These are phyloP conservation scores for Bombus terrestris DNA, from an alignment of 1,140 invertebrate genomes.

Conservation along the genomic window DNA sequence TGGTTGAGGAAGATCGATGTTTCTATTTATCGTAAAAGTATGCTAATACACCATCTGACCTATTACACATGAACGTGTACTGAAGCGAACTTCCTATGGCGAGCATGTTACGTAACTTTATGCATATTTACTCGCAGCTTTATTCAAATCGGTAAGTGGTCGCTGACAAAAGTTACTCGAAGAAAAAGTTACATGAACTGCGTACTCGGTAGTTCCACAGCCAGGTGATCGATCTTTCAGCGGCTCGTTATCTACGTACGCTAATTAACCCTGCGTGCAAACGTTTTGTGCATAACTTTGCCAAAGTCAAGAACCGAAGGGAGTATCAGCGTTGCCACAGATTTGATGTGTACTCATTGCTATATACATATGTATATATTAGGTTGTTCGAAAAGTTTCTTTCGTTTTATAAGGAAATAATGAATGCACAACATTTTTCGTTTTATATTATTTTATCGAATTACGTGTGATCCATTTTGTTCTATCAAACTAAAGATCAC, in stretches of 20 bases:
- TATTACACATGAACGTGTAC: too few species aligned
- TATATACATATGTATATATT: too few species aligned
- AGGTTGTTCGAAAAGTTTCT: too few species aligned
- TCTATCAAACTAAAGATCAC: too few species aligned
- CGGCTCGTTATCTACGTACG: background rate
- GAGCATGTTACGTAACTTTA: background rate
- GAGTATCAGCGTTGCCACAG: background rate
- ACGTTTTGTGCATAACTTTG: background rate
- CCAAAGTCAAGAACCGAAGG: background rate
- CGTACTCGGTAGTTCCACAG: background rate
- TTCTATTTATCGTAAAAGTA: background rate
- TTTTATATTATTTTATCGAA: too few species aligned
- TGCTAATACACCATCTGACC: background rate
- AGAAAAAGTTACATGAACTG: background rate
- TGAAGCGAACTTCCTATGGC: background rate
- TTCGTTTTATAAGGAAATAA: too few species aligned
- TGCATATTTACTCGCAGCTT: background rate
- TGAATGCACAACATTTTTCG: too few species aligned
- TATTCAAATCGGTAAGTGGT: conserved; percentile 1
- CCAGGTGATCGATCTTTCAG: background rate
- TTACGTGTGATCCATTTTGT: too few species aligned
- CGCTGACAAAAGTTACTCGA: background rate
- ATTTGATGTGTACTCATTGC: background rate
- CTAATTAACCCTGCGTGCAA: background rate
- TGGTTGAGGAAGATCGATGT: background rate